Conservation (phyloP, 2,113 vertebrate species). For the Pachypanchax playfairii region DNA sequence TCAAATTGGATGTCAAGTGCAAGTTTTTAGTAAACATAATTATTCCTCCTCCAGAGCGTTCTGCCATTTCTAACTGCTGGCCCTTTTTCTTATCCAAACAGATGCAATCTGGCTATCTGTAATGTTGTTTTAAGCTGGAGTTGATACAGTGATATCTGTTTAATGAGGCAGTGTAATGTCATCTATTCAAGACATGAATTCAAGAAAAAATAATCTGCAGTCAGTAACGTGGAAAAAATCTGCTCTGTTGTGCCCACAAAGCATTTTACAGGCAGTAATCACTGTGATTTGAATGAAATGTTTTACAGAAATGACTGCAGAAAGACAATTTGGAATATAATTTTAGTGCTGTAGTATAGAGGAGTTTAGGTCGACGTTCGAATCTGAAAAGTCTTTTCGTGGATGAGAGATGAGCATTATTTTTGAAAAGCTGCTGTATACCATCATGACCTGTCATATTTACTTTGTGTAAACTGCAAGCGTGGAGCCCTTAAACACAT, state of each 20-base stretch:
- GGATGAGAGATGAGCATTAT: neutral
- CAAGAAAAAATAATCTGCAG: neutral
- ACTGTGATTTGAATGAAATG: constrained; percentile 4
- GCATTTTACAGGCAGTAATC: constrained; percentile 13
- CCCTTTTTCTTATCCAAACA: neutral
- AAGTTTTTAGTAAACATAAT: neutral
- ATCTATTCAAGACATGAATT: neutral
- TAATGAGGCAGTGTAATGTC: constrained; percentile 15
- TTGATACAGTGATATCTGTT: neutral
- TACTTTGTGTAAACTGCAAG: constrained; percentile 6
- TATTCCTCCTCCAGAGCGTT: neutral
- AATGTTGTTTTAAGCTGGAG: neutral
- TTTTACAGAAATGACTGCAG: neutral
- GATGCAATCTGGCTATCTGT: neutral
- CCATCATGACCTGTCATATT: constrained; percentile 4
- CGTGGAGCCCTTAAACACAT: neutral
- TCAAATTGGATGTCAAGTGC: neutral
- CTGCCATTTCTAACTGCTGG: neutral
- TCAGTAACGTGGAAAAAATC: neutral
- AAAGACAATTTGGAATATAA: neutral
- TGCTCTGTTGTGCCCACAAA: neutral
- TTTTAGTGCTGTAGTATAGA: neutral
- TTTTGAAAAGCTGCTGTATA: neutral
- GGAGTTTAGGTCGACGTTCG: too few species aligned
- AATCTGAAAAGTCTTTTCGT: neutral